These are phyloP conservation scores for Ctenoplectra terminalis DNA, from an alignment of 1,140 invertebrate genomes.

Conservation along the genomic window DNA sequence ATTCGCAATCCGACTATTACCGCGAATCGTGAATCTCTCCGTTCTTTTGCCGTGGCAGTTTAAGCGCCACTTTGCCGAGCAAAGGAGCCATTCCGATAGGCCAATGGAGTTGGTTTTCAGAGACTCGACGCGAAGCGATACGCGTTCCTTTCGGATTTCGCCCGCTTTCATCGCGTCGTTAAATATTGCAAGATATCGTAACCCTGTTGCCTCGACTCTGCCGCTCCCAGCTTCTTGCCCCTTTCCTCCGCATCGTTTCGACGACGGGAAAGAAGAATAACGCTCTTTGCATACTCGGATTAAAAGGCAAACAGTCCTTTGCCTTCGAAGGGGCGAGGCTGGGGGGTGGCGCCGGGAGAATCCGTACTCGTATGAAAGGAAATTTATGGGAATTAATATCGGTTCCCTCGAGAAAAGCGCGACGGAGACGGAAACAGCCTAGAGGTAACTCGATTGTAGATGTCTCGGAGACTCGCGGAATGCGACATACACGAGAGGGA, in stretches of 20 bases:
- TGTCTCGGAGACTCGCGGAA: slow-evolving; percentile 79
- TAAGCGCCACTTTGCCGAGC: slow-evolving; percentile 1
- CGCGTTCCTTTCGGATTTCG: slow-evolving; percentile 15
- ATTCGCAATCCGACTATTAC: slow-evolving; percentile 28
- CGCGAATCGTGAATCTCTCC: not conserved
- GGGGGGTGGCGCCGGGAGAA: slow-evolving; percentile 42
- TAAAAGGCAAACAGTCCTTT: slow-evolving; percentile 79
- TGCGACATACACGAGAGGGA: slow-evolving; percentile 80
- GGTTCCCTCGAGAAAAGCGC: slow-evolving; percentile 75
- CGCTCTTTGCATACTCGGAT: slow-evolving; percentile 81
- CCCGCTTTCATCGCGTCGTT: slow-evolving; percentile 17
- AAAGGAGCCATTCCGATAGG: not conserved
- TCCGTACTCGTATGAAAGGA: slow-evolving; percentile 80
- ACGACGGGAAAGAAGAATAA: slow-evolving; percentile 73
- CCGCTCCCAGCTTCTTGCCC: slow-evolving; percentile 5
- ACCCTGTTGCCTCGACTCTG: not conserved
- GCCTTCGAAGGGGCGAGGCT: slow-evolving; percentile 11
- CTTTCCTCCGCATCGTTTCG: slow-evolving; percentile 44
- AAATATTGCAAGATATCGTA: slow-evolving; percentile 36
- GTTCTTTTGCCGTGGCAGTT: not conserved
- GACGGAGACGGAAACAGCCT: slow-evolving; percentile 6
- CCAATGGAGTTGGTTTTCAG: not conserved
- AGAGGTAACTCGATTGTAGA: slow-evolving; percentile 52
- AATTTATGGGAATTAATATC: slow-evolving; percentile 84
- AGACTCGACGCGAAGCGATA: not conserved